Evolutionary conservation across 2,888 invertebrate species (phyloP), one percentile per base, ranked within the genome.

Genomic region (Hartigia nigra): DNA sequence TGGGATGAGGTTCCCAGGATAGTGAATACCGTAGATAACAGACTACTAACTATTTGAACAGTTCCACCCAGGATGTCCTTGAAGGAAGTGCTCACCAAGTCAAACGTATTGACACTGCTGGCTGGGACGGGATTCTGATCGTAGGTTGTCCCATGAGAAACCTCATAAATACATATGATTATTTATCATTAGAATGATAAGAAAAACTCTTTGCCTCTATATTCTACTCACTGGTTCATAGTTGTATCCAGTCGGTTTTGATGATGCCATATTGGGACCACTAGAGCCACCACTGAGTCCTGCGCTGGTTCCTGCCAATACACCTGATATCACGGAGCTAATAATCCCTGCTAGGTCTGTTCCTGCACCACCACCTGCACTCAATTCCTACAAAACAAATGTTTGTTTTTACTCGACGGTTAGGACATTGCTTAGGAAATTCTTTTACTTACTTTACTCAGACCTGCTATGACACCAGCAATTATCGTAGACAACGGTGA

Each of bases 31-130:
- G 89, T 87, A 74, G 85, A 84, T 31, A 90, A 81, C 9, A 91
- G 74, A 4, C 90, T 86, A 4, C 87, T 83, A 0, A 88, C 85
- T 9, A 91, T 82, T 35, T 88, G 86, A 9, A 90, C 77, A 12
- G 88, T 86, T 5, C 88, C 87, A 12, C 88, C 86, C 11, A 91
- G 55, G 75, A 91, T 86, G 12, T 90, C 90, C 78, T 91, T 88
- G 39, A 91, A 77, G 4, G 91, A 84, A 5, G 81, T 84, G 34
- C 86, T 84, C 36, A 91, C 80, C 4, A 89, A 74, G 0, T 83
- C 80, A 1, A 88, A 74, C 0, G 90, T 86, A 82, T 90, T 88
- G 1, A 86, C 87, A 9, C 81, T 82, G 74, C 81, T 81, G 4
- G 90, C 86, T 69, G 88, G 88, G 55, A 79, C 76, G 4, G 82